Evolutionary conservation across 1,140 invertebrate genomes (phyloP).

Genomic region (Brachionus rubens): DNA sequence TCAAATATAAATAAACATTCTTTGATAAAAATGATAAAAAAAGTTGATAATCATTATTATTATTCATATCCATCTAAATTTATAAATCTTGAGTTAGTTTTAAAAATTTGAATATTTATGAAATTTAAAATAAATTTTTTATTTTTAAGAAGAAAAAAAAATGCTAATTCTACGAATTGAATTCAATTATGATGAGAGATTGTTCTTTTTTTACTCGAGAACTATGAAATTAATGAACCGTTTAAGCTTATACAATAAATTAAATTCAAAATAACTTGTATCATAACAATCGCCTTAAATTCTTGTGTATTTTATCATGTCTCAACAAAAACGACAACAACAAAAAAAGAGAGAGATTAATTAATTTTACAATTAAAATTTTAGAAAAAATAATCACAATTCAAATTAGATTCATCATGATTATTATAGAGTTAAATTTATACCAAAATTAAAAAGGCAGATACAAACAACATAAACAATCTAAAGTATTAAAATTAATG

Average conservation of each 20-base stretch:
- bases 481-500: constrained; percentile 21
- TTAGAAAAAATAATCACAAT: neutral
- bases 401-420: neutral
- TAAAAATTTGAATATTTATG: constrained; percentile 44
- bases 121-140: constrained; percentile 44
- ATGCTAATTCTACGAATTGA: constrained; percentile 7
- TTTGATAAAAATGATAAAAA: neutral
- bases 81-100: constrained; percentile 26
- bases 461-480: neutral
- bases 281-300: too few species aligned
- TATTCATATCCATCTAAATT: neutral
- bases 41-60: constrained; percentile 23
- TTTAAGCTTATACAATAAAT: neutral
- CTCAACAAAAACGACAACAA: too few species aligned
- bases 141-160: neutral
- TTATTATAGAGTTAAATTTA: neutral
- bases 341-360: neutral
- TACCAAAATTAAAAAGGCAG: neutral
- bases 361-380: neutral
- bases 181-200: neutral
- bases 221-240: constrained; percentile 27
- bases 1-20: constrained; percentile 35
- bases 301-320: too few species aligned
- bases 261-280: neutral
- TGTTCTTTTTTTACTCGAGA: neutral